Percentiles rank a stretch among this genome's conserved stretches.
These are phyloP conservation scores for Latrodectus hesperus DNA, from an alignment of 2,888 invertebrate species.

Conservation along the genomic window DNA sequence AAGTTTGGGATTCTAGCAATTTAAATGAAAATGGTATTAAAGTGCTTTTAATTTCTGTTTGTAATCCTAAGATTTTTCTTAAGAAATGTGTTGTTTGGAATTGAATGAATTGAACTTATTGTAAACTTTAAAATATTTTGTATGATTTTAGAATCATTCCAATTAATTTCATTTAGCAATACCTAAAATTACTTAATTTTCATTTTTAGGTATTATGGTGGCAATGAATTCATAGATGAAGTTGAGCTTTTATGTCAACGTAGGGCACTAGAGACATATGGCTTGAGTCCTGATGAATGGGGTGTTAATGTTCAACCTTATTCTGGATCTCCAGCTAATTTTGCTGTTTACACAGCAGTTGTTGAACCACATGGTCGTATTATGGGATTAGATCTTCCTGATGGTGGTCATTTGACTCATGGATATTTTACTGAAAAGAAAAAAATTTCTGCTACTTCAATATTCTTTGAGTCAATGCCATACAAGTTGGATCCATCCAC, in stretches of 20 bases:
- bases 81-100: no score
- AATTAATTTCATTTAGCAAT: no score
- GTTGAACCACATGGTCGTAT: slow-evolving; percentile 79
- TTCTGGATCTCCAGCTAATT: slow-evolving; percentile 80
- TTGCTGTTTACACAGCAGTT: slow-evolving; percentile 79
- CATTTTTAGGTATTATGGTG: slow-evolving; percentile 79
- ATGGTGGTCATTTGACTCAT: slow-evolving; percentile 78
- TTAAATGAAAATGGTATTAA: no score
- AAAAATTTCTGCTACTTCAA: slow-evolving; percentile 79
- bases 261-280: slow-evolving; percentile 78
- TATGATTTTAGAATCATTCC: no score
- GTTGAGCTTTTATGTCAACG: slow-evolving; percentile 79
- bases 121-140: no score
- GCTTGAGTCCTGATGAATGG: slow-evolving; percentile 78
- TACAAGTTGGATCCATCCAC: slow-evolving; percentile 78
- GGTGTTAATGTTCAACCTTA: slow-evolving; percentile 79
- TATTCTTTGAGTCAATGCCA: slow-evolving; percentile 80
- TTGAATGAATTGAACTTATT: no score
- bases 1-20: no score
- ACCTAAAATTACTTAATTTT: not conserved
- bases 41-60: no score
- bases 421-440: slow-evolving; percentile 79
- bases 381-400: slow-evolving; percentile 80
- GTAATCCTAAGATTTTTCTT: no score
- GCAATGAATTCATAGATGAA: slow-evolving; percentile 79